Evolutionary conservation across 2,888 invertebrate species (phyloP).

Genomic region (Gryllus longicercus): DNA sequence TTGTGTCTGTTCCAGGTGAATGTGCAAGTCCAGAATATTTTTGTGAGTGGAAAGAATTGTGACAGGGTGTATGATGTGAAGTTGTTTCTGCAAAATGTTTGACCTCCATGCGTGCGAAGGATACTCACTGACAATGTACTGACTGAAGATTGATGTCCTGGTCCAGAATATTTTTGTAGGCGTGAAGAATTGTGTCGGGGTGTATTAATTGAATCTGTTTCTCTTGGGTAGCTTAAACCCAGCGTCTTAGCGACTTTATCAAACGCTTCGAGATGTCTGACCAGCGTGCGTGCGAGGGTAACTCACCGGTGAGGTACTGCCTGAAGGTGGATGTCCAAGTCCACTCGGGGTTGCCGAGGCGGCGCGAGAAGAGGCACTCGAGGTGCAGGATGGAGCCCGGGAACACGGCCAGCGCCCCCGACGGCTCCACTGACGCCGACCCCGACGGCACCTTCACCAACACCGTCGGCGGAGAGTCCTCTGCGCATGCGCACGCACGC

Average conservation of each 20-base stretch:
- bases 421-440: slow-evolving; percentile 74
- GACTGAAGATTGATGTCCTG: slow-evolving; percentile 77
- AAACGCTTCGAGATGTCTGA: no score
- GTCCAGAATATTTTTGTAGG: slow-evolving; percentile 56
- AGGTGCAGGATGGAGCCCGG: slow-evolving; percentile 77
- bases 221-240: no score
- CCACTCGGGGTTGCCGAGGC: slow-evolving; percentile 81
- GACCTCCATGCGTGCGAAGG: no score
- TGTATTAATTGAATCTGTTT: no score
- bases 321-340: slow-evolving; percentile 79
- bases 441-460: slow-evolving; percentile 72
- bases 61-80: no score
- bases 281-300: slow-evolving; percentile 3
- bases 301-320: slow-evolving; percentile 71
- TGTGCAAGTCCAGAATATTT: slow-evolving; percentile 72
- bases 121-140: slow-evolving; percentile 68
- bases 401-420: slow-evolving; percentile 73
- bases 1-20: slow-evolving; percentile 52
- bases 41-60: no score
- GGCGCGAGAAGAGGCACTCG: slow-evolving; percentile 74
- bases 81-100: no score
- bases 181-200: no score
- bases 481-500: slow-evolving; percentile 48
- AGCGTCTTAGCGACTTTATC: no score
- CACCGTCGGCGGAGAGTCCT: slow-evolving; percentile 79